These are phyloP conservation scores for Clarias gariepinus DNA, from an alignment of 2,113 vertebrate species.

Conservation along the genomic window DNA sequence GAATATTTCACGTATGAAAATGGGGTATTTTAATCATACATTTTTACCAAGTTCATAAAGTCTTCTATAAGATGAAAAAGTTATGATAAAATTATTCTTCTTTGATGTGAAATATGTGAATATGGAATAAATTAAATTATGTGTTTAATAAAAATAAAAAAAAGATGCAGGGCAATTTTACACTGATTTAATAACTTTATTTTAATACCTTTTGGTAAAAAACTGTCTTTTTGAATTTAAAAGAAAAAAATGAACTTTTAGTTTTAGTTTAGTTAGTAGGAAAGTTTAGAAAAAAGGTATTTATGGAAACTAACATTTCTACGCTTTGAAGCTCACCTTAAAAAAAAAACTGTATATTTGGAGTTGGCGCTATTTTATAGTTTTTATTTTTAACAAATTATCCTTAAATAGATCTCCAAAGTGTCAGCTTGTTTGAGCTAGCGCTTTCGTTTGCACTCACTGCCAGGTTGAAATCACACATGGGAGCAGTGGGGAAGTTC, in stretches of 20 bases:
- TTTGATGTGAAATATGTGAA: neutral
- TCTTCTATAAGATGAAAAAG: no score
- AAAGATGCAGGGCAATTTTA: neutral
- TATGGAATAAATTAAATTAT: neutral
- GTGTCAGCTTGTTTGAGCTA: neutral
- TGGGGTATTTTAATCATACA: neutral
- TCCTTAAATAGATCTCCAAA: neutral
- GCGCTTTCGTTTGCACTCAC: neutral
- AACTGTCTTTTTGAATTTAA: neutral
- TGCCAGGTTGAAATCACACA: constrained; percentile 50
- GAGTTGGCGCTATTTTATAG: neutral
- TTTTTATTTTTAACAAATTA: neutral
- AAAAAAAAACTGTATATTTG: neutral
- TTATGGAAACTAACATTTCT: neutral
- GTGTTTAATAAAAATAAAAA: neutral
- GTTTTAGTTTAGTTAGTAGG: no score
- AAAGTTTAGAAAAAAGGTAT: neutral
- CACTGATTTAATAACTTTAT: neutral
- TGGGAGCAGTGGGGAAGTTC: constrained; percentile 46
- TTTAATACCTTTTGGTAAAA: neutral
- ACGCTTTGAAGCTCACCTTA: neutral
- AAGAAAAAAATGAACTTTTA: neutral
- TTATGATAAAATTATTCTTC: no score
- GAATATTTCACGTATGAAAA: neutral
- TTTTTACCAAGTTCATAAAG: neutral